A percentile compares a stretch with the other conserved stretches of the same genome.
Evolutionary conservation across 2,888 invertebrate species (phyloP).

Genomic region (Leptinotarsa peninsularis): DNA sequence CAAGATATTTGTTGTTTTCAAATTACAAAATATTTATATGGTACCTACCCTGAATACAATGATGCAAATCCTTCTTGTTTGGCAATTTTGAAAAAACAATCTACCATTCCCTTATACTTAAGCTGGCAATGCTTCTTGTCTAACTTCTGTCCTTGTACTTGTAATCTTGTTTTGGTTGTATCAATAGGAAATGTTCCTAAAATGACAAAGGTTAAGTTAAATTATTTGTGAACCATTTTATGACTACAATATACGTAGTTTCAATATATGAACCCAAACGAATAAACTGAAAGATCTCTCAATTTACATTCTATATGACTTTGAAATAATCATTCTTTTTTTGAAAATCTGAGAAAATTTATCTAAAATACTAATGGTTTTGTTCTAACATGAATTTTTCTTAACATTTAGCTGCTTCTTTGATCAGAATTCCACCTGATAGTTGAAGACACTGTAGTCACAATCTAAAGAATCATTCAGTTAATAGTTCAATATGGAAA

Average conservation of each 20-base stretch:
- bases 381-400: too few species aligned
- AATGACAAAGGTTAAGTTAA: neutral
- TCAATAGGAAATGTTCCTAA: constrained; percentile 96
- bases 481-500: too few species aligned
- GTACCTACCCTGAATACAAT: constrained; percentile 84
- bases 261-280: too few species aligned
- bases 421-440: neutral
- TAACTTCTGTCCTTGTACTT: constrained; percentile 92
- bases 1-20: neutral
- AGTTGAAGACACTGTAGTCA: neutral
- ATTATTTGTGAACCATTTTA: neutral
- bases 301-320: too few species aligned
- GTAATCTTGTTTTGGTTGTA: constrained; percentile 92
- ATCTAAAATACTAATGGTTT: too few species aligned
- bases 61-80: constrained; percentile 88
- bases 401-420: neutral
- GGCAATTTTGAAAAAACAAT: constrained; percentile 88
- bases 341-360: too few species aligned
- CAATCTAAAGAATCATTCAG: too few species aligned
- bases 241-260: neutral
- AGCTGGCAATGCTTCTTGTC: constrained; percentile 80
- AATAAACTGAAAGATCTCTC: too few species aligned
- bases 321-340: too few species aligned
- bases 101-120: constrained; percentile 91
- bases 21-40: constrained; percentile 16